Percentiles rank a stretch among this genome's conserved stretches.
Conservation (phyloP, 2,888 invertebrate genomes). For the Schrankia costaestrigalis region DNA sequence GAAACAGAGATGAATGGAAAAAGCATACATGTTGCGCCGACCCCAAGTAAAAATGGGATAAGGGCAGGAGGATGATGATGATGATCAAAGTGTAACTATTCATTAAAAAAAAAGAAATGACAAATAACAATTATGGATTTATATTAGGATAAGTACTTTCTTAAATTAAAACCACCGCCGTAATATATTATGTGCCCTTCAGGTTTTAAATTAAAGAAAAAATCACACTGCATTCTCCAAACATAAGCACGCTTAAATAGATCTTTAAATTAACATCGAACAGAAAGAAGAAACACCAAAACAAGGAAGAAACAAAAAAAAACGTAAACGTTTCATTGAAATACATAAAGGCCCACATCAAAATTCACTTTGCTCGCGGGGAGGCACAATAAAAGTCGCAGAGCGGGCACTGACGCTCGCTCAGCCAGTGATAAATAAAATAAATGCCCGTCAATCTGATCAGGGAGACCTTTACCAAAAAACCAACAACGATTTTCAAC, state of each 20-base stretch:
- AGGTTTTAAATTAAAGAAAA: too few species aligned
- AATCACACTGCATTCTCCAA: constrained; percentile 4
- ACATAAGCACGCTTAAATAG: constrained; percentile 18
- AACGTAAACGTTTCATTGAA: constrained; percentile 59
- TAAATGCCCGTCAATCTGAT: constrained; percentile 41
- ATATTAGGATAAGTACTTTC: too few species aligned
- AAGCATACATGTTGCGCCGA: too few species aligned
- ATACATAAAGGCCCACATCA: constrained; percentile 65
- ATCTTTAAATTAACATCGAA: constrained; percentile 26
- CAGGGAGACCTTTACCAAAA: constrained; percentile 27
- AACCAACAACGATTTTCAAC: constrained; percentile 12
- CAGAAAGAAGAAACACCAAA: constrained; percentile 18
- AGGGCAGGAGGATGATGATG: too few species aligned
- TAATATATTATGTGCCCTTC: too few species aligned
- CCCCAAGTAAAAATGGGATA: too few species aligned
- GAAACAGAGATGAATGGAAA: too few species aligned
- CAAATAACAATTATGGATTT: too few species aligned
- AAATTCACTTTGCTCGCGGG: constrained; percentile 70
- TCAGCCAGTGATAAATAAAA: constrained; percentile 49
- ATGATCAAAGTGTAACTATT: too few species aligned
- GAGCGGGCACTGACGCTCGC: constrained; percentile 38
- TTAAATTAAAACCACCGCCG: too few species aligned
- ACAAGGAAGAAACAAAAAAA: constrained; percentile 28
- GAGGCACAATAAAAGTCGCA: constrained; percentile 50
- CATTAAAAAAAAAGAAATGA: too few species aligned